These are phyloP conservation scores for Edolisoma coerulescens DNA, from an alignment of 2,113 vertebrate species.

Conservation along the genomic window DNA sequence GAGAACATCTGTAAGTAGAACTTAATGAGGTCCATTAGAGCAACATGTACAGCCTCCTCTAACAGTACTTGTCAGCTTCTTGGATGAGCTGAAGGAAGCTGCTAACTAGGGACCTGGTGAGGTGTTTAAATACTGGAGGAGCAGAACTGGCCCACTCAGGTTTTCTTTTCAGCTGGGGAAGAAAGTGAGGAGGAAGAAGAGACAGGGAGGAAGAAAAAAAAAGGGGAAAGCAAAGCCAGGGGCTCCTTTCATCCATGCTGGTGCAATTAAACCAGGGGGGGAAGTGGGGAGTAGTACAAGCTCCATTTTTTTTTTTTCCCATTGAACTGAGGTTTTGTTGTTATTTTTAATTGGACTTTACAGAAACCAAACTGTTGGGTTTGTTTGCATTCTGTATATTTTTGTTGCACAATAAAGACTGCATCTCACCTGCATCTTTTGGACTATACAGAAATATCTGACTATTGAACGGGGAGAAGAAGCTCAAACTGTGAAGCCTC, in stretches of 20 bases:
- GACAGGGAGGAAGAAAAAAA: neutral
- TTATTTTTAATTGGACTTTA: conserved; percentile 59
- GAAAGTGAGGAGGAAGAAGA: conserved; percentile 71
- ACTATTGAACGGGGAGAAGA: conserved; percentile 32
- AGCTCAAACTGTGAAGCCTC: conserved; percentile 52
- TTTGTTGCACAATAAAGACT: conserved; percentile 51
- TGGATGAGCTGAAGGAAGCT: conserved; percentile 97
- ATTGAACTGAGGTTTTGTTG: conserved; percentile 28
- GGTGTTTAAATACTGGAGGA: conserved; percentile 97
- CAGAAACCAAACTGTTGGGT: conserved; percentile 18
- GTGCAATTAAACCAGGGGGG: conserved; percentile 59
- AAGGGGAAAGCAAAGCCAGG: conserved; percentile 53
- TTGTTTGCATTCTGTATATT: conserved; percentile 36
- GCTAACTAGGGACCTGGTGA: conserved; percentile 96
- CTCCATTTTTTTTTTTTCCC: neutral
- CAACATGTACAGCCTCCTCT: conserved; percentile 98
- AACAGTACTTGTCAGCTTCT: conserved; percentile 99
- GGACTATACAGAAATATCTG: conserved; percentile 67
- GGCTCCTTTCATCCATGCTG: conserved; percentile 55
- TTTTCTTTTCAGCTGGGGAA: conserved; percentile 75
- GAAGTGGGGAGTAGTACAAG: conserved; percentile 30
- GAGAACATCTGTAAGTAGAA: conserved; percentile 99
- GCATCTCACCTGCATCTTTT: conserved; percentile 52
- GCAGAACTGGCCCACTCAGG: conserved; percentile 82
- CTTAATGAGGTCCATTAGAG: conserved; percentile 99